Base-by-base conservation (phyloP, 2,888 invertebrate species). In the Athalia cordata region DNA sequence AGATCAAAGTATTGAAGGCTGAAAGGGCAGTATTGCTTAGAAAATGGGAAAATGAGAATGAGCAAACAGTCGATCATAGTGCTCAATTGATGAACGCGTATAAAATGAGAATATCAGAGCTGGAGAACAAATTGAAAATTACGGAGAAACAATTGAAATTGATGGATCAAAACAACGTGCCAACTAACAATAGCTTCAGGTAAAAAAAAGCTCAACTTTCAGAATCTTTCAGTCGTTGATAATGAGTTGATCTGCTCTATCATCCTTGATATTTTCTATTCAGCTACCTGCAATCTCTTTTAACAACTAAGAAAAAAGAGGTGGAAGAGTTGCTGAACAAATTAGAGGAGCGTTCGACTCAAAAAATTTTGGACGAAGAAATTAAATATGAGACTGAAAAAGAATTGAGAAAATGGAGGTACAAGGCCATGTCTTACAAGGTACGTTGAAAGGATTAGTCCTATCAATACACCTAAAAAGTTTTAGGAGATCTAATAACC, bases 271-370 rank as follows among this genome's bases (percentile, higher is more conserved):
- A 13, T 67, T 50, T 50, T 66, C 45, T n/a, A 77, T 81, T 79
- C 65, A 89, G 88, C 55, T 89, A 85, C 61, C 82, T 87, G n/a
- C 84, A 87, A 80, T 81, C 81, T 1, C 70, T 86, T 11, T 50
- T 87, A 29, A 52, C 77, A 1, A 8, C 68, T 0, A 87, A 88
- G 49, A 85, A 80, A 8, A 86, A 85, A 72, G 84, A 87, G 79
- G 75, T 85, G 4, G 83, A 86, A 55, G 85, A 87, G 57, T 79
- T 88, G 11, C 81, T 80, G 4, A 75, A 79, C 11, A 84, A 85
- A 76, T 67, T 88, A 9, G 87, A 88, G 77, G 81, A 83, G 66
- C 82, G 85, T 77, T 83, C 84, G 15, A 83, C 85, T 11, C 81
- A 85, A 7, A 82, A 84, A 11, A 65, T 87, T 15, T 4, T 86